Base-by-base conservation (phyloP, 1,140 invertebrate species). In the Saxidomus purpurata region DNA sequence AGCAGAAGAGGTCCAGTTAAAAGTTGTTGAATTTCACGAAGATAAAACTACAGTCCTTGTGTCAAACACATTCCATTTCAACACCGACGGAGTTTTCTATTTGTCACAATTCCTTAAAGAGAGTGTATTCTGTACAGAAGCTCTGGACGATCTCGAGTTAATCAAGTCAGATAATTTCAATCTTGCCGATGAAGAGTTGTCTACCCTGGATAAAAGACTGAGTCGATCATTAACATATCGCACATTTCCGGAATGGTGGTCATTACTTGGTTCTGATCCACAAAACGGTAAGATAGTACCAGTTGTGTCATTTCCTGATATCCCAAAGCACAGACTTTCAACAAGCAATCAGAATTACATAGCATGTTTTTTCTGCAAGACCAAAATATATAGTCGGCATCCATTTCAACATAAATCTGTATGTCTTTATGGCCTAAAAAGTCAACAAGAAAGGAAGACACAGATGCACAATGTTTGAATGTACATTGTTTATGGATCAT, bases 81-180 rank as follows among this genome's bases (percentile, higher is more conserved):
- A 91, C 28, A 89, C 69, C 36, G 93, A 94, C 80, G 81, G 91
- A 13, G 91, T 90, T 22, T 91, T 90, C 63, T 90, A 90, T 84
- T 79, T 94, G 71, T 90, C 92, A 34, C 83, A 92, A 89, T 94
- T 94, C 69, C 91, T 94, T 3, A 74, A 91, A 31, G 91, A 92
- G 81, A 93, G 93, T 79, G 92, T 94, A 28, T 91, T 92, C 83
- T 87, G 91, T 59, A 43, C 85, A 61, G 83, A 89, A 34, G 81
- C 92, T 2, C 83, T 94, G n/a, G 92, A 92, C 19, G 87, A 92
- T 67, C 69, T 93, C 63, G 93, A 94, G 69, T 89, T 93, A 22
- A 92, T 94, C 63, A 89, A 91, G 59, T 91, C 89, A 40, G 92
- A 94, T 34, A 59, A 91, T 69, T 94, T 94, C 90, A 93, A 93